phyloP scores from a whole-genome alignment of 2,113 vertebrate genomes.

The Sardina pilchardus region DNA sequence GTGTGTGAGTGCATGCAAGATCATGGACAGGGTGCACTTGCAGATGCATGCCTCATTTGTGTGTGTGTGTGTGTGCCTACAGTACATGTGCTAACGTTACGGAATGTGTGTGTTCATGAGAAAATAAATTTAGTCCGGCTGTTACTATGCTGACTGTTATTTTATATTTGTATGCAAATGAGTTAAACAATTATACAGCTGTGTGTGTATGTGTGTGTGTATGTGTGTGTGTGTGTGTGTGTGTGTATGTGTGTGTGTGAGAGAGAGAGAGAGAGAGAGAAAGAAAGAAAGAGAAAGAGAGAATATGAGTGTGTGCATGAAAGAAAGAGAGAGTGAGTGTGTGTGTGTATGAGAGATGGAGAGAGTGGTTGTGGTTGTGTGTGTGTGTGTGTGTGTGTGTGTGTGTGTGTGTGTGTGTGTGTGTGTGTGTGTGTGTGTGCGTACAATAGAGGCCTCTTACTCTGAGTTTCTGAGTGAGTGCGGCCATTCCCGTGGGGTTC shows the following conservation, averaged over 20 bases:
- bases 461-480: slow-evolving; percentile 91
- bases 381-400: slow-evolving; percentile 27
- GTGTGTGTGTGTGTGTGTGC: neutral
- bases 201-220: neutral
- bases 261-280: neutral
- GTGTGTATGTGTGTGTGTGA: slow-evolving; percentile 4
- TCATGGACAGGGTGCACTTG: neutral
- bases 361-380: no score
- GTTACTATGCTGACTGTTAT: neutral
- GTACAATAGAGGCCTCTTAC: slow-evolving; percentile 62
- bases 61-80: neutral
- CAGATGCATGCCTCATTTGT: neutral
- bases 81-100: neutral
- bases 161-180: neutral
- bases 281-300: no score
- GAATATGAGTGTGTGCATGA: no score
- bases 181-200: neutral
- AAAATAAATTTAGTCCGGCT: no score
- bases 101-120: neutral
- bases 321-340: no score
- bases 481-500: slow-evolving; percentile 90
- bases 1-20: neutral
- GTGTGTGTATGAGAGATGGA: neutral
- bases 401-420: neutral
- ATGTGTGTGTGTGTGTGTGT: neutral